A percentile compares a stretch with the other conserved stretches of the same genome.
Evolutionary conservation across 2,113 vertebrate species (phyloP).

Genomic region (Lanius ludovicianus): DNA sequence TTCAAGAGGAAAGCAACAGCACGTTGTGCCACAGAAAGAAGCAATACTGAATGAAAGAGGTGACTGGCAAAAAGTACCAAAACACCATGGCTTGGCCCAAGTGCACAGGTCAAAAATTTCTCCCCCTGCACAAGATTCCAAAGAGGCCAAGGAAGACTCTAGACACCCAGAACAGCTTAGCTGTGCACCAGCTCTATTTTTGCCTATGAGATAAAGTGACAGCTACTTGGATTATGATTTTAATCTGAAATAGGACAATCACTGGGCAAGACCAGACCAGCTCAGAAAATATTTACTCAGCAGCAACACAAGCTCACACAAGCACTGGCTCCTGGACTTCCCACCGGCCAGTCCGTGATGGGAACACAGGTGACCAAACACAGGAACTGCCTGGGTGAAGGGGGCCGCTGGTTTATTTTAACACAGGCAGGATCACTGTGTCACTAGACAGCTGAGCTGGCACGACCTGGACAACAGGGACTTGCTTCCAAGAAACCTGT

Average conservation of each 20-base stretch:
- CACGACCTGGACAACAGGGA: not conserved
- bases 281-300: not conserved
- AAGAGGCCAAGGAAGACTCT: not conserved
- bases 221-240: not conserved
- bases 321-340: not conserved
- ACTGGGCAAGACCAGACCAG: not conserved
- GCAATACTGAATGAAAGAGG: not conserved
- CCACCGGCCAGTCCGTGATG: accelerated
- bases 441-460: not conserved
- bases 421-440: accelerated
- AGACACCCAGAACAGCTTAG: not conserved
- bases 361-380: accelerated
- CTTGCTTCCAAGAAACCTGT: not conserved
- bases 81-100: not conserved
- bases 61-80: not conserved
- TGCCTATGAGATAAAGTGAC: not conserved
- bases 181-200: not conserved
- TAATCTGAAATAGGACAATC: not conserved
- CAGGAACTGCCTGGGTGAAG: not conserved
- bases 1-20: not conserved
- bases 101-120: not conserved
- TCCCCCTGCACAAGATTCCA: not conserved
- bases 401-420: not conserved
- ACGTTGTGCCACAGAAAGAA: not conserved
- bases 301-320: not conserved